These are phyloP conservation scores for Cataglyphis hispanica DNA, from an alignment of 1,140 invertebrate genomes.

Conservation along the genomic window DNA sequence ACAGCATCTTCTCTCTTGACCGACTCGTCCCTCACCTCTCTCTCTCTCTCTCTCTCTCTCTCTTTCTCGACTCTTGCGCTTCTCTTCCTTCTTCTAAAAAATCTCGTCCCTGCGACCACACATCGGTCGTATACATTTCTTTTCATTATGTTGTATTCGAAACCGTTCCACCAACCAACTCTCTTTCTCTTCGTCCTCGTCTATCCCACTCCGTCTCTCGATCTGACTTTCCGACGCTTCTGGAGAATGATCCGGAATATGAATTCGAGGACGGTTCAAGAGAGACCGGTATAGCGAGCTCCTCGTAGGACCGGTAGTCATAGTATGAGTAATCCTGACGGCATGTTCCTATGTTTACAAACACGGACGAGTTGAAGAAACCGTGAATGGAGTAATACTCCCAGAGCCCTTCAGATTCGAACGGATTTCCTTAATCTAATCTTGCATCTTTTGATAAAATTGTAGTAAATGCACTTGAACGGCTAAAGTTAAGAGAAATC, in stretches of 20 bases:
- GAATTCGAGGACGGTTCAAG: conserved; percentile 64
- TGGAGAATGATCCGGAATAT: conserved; percentile 39
- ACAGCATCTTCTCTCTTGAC: conserved; percentile 64
- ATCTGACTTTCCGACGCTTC: neutral
- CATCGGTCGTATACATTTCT: conserved; percentile 42
- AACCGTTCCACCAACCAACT: conserved; percentile 31
- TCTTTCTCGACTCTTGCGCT: conserved; percentile 6
- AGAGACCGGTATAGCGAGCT: conserved; percentile 70
- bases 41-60: conserved; percentile 41
- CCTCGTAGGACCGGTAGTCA: conserved; percentile 65
- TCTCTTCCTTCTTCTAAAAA: conserved; percentile 53
- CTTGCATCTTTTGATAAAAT: neutral
- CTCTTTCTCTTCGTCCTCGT: conserved; percentile 13
- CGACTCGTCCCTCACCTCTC: conserved; percentile 47
- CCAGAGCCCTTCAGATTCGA: conserved; percentile 26
- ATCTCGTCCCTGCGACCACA: conserved; percentile 15
- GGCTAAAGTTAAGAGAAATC: neutral
- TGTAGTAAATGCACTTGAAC: neutral
- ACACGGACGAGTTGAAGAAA: conserved; percentile 82
- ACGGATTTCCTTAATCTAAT: conserved; percentile 17
- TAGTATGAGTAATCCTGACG: conserved; percentile 80
- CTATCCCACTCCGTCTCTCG: neutral
- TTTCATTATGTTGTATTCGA: conserved; percentile 2
- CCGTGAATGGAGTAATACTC: conserved; percentile 79
- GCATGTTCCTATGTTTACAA: conserved; percentile 82